These are phyloP conservation scores for Scatophagus argus DNA, from an alignment of 2,113 vertebrate genomes.

Conservation along the genomic window DNA sequence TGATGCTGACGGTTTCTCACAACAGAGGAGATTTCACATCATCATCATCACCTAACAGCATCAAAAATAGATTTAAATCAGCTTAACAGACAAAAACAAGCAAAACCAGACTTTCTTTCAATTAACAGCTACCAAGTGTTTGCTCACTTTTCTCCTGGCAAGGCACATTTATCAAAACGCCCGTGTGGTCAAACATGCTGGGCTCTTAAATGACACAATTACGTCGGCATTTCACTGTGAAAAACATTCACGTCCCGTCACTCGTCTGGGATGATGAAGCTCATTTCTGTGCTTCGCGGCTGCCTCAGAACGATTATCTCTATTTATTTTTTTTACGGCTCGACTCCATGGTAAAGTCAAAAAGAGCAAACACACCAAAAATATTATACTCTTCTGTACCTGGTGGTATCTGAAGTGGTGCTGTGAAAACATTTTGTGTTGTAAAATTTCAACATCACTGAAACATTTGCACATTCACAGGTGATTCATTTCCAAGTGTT, in stretches of 20 bases:
- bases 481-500: too few species aligned
- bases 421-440: neutral
- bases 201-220: neutral
- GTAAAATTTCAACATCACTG: neutral
- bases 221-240: neutral
- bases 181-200: neutral
- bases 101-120: constrained; percentile 9
- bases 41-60: constrained; percentile 14
- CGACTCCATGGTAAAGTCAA: neutral
- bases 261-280: neutral
- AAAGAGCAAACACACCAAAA: neutral
- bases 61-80: constrained; percentile 22
- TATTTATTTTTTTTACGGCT: neutral
- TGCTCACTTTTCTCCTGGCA: neutral
- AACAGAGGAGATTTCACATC: constrained; percentile 19
- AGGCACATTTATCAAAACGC: constrained; percentile 15
- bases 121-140: constrained; percentile 35
- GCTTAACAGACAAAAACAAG: neutral
- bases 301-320: neutral
- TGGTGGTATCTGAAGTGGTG: neutral
- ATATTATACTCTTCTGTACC: neutral
- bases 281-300: neutral
- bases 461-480: neutral
- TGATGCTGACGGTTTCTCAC: neutral
- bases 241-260: neutral